A percentile compares a stretch with the other conserved stretches of the same genome.
Evolutionary conservation across 2,888 invertebrate species (phyloP).

Genomic region (Tridacna gigas): DNA sequence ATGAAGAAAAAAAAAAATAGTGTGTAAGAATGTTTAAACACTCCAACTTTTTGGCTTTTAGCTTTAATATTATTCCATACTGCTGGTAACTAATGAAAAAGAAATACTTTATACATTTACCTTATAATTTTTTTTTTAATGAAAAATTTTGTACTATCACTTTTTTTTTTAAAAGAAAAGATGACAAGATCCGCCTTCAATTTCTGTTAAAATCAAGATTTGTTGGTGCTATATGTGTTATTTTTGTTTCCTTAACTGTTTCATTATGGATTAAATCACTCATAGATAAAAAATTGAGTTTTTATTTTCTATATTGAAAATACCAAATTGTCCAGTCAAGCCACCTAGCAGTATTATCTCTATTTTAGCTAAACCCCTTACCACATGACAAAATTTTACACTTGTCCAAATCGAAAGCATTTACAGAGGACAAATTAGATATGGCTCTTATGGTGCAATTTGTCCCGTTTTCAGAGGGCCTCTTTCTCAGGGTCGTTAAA

Average conservation of each 20-base stretch:
- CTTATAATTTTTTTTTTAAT: not conserved
- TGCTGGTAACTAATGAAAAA: not conserved
- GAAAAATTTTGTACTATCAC: not conserved
- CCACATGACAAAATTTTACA: not conserved
- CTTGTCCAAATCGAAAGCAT: not conserved
- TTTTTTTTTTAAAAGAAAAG: not conserved
- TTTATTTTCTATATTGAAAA: not conserved
- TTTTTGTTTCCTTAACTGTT: conserved; percentile 19
- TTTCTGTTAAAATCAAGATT: not conserved
- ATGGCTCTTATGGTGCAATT: no score
- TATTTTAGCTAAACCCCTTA: not conserved
- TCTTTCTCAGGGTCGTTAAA: no score
- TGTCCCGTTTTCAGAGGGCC: no score
- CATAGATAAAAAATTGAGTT: not conserved
- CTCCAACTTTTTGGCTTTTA: not conserved
- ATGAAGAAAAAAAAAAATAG: no score
- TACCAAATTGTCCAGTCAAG: no score
- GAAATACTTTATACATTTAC: not conserved
- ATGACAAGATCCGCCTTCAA: not conserved
- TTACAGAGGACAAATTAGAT: no score
- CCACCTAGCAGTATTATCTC: no score
- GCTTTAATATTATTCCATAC: not conserved
- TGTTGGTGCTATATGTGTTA: conserved; percentile 33
- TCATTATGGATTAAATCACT: conserved; percentile 28
- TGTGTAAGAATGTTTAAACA: not conserved